These are phyloP conservation scores for Scophthalmus maximus DNA, from an alignment of 2,113 vertebrate species.

Conservation along the genomic window DNA sequence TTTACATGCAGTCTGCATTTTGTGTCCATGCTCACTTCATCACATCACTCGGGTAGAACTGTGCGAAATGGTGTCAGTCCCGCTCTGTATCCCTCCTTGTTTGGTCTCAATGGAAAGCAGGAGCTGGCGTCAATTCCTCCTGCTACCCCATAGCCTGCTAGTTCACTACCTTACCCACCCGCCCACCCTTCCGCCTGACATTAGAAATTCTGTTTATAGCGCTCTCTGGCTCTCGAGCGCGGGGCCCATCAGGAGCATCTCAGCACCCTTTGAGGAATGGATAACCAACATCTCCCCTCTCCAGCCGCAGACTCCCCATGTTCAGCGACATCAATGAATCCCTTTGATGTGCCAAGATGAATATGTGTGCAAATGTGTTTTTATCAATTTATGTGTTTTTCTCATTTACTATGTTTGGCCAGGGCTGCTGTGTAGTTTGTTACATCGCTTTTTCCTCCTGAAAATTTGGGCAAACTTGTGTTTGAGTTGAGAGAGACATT, in stretches of 20 bases:
- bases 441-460: constrained; percentile 37
- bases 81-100: constrained; percentile 74
- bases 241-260: constrained; percentile 82
- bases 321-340: constrained; percentile 85
- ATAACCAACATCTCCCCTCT: constrained; percentile 79
- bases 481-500: constrained; percentile 39
- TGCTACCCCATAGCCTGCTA: constrained; percentile 74
- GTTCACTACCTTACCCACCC: constrained; percentile 77
- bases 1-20: constrained; percentile 32
- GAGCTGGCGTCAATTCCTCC: constrained; percentile 79
- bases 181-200: constrained; percentile 78
- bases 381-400: constrained; percentile 83
- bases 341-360: constrained; percentile 84
- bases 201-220: constrained; percentile 88
- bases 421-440: constrained; percentile 47
- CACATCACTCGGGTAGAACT: constrained; percentile 58
- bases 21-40: constrained; percentile 45
- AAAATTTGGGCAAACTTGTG: constrained; percentile 39
- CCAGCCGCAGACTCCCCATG: constrained; percentile 74
- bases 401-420: constrained; percentile 70
- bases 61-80: constrained; percentile 83
- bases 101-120: constrained; percentile 79
- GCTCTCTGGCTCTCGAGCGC: constrained; percentile 78
- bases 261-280: constrained; percentile 82
- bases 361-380: constrained; percentile 80